These are phyloP conservation scores for Lasiurus borealis DNA, from an alignment of 2,113 vertebrate genomes.

Conservation along the genomic window DNA sequence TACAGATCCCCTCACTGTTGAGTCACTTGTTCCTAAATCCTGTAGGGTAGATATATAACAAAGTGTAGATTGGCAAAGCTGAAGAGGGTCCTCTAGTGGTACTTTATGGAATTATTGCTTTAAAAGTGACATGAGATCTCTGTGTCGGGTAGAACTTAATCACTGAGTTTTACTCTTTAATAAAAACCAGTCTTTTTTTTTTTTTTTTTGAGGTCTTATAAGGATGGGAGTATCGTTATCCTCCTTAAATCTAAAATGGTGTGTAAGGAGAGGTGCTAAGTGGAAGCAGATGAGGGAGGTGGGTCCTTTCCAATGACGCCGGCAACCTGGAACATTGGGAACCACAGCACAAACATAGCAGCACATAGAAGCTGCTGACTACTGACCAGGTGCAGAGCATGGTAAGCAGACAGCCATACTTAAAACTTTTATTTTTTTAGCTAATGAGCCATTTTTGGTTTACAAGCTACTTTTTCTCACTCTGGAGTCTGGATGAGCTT, in stretches of 20 bases:
- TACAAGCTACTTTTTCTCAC: neutral
- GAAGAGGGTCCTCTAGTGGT: neutral
- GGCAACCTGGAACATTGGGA: neutral
- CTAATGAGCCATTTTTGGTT: neutral
- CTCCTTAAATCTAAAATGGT: neutral
- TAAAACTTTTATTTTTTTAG: neutral
- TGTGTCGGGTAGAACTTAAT: neutral
- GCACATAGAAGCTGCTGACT: neutral
- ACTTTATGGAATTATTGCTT: neutral
- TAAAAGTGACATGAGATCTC: neutral
- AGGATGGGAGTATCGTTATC: neutral
- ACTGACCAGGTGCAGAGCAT: neutral
- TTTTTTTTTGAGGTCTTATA: neutral
- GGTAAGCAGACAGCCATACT: neutral
- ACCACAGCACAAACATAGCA: neutral
- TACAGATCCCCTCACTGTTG: neutral
- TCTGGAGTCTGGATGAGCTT: neutral
- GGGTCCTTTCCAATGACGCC: neutral
- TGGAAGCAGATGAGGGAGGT: neutral
- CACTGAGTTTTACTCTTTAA: conserved; percentile 37
- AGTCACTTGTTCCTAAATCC: neutral
- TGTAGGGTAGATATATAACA: neutral
- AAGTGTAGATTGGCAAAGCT: neutral
- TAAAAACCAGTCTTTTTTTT: neutral
- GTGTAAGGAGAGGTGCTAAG: neutral